Percentiles rank a stretch among this genome's conserved stretches.
These are phyloP conservation scores for Philhelius pedissequus DNA, from an alignment of 2,888 invertebrate species.

Conservation along the genomic window DNA sequence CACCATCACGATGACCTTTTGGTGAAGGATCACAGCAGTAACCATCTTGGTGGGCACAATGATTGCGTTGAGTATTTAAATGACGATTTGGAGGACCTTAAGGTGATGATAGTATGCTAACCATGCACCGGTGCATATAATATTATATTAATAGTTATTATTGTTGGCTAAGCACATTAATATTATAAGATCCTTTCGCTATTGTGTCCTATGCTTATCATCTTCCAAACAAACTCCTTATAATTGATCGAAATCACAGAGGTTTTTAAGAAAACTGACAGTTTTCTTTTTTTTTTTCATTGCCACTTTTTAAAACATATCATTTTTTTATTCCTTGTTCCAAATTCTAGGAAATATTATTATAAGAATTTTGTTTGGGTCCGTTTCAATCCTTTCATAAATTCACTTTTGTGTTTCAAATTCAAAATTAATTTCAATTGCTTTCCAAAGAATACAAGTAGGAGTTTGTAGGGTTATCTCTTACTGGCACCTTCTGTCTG, in stretches of 20 bases:
- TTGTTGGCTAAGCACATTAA: background rate
- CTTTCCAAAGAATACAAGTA: too few species aligned
- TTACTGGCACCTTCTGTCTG: too few species aligned
- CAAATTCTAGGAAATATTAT: too few species aligned
- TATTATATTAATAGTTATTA: background rate
- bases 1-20: constrained; percentile 48
- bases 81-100: constrained; percentile 70
- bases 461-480: too few species aligned
- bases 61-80: constrained; percentile 73
- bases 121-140: constrained; percentile 19
- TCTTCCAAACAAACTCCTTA: background rate
- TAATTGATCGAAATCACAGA: background rate
- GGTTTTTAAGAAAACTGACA: background rate
- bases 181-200: background rate
- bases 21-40: constrained; percentile 50
- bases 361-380: too few species aligned
- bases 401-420: too few species aligned
- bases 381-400: too few species aligned
- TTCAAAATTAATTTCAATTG: too few species aligned
- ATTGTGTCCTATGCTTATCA: background rate
- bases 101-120: constrained; percentile 72
- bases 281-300: background rate
- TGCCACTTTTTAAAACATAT: background rate
- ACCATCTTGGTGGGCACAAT: constrained; percentile 37
- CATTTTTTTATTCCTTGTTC: background rate